Conservation (phyloP, 2,797 vertebrate genomes). For the Crossoptilon crossoptilon region DNA sequence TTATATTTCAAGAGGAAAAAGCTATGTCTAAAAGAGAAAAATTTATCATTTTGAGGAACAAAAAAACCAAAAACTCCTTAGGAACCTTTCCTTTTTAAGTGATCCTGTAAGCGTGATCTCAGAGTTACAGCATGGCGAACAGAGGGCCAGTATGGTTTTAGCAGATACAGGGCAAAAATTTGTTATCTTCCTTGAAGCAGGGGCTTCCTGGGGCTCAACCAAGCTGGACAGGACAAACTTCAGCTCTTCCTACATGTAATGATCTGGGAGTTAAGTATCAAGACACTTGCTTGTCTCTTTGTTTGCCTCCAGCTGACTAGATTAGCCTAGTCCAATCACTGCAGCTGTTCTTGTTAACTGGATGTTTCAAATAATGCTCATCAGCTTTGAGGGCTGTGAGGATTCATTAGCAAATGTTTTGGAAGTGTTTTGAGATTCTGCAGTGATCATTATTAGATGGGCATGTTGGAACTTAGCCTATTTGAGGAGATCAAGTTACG, state of each 20-base stretch:
- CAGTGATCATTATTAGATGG: background rate
- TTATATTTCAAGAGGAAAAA: background rate
- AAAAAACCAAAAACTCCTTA: background rate
- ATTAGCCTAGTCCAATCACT: background rate
- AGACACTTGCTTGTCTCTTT: background rate
- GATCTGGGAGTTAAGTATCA: background rate
- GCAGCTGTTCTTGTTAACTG: background rate
- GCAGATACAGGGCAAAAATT: background rate
- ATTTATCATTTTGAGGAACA: background rate
- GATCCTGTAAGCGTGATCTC: background rate
- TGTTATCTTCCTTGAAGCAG: background rate
- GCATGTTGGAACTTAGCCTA: background rate
- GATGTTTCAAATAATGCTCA: background rate
- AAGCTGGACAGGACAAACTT: background rate
- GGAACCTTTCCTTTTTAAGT: constrained; percentile 11
- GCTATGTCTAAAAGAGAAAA: background rate
- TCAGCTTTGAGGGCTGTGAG: background rate
- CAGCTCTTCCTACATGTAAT: background rate
- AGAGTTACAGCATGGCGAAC: background rate
- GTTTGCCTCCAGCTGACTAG: background rate
- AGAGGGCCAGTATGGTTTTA: background rate
- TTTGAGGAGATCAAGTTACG: too few species aligned
- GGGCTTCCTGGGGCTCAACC: background rate
- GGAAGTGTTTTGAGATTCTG: background rate
- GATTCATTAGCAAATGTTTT: background rate